A percentile compares a stretch with the other conserved stretches of the same genome.
Evolutionary conservation across 1,140 invertebrate genomes (phyloP).

Genomic region (Drosophila kanapiae): DNA sequence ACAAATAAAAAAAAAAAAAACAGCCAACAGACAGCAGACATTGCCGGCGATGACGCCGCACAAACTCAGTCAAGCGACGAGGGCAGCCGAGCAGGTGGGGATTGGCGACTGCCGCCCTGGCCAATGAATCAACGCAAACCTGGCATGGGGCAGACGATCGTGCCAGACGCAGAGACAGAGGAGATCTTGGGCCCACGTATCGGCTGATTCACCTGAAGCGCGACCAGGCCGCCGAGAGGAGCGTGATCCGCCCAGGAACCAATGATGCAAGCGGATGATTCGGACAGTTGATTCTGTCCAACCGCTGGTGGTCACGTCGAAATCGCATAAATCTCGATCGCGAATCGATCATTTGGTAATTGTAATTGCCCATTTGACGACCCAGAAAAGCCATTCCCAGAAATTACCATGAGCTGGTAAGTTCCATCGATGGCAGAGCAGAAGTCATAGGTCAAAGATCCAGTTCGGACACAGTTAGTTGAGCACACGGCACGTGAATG

Average conservation of each 20-base stretch:
- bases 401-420: conserved; percentile 48
- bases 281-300: conserved; percentile 37
- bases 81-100: conserved; percentile 60
- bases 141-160: conserved; percentile 38
- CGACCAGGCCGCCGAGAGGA: conserved; percentile 33
- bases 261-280: conserved; percentile 66
- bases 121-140: conserved; percentile 73
- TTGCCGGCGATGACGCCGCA: conserved; percentile 45
- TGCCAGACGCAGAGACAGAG: conserved; percentile 42
- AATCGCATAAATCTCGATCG: conserved; percentile 61
- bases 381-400: conserved; percentile 46
- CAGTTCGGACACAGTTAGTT: conserved; percentile 66
- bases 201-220: conserved; percentile 44
- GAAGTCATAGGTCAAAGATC: conserved; percentile 39
- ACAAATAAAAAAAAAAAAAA: background rate
- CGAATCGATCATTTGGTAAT: conserved; percentile 30
- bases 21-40: conserved; percentile 11
- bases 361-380: conserved; percentile 39
- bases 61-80: conserved; percentile 62
- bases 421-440: background rate
- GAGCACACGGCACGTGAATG: conserved; percentile 65
- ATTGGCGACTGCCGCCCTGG: conserved; percentile 32
- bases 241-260: conserved; percentile 69
- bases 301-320: conserved; percentile 57
- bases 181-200: conserved; percentile 38